Percentiles rank a stretch among this genome's conserved stretches.
These are phyloP conservation scores for Brevimyrus niger DNA, from an alignment of 2,113 vertebrate species.

Conservation along the genomic window DNA sequence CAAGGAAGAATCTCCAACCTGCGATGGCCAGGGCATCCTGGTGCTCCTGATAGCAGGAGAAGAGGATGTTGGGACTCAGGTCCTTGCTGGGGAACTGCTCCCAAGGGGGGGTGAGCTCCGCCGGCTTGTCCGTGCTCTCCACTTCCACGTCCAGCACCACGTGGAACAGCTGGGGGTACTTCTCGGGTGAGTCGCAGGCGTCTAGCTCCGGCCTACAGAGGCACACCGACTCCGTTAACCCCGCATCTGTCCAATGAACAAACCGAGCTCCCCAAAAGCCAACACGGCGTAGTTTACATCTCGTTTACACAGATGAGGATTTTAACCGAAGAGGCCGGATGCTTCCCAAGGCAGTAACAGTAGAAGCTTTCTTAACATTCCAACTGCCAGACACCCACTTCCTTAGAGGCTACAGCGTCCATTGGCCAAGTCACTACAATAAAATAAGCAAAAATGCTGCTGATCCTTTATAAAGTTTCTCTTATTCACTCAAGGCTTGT, in stretches of 20 bases:
- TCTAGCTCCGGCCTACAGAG: slow-evolving; percentile 80
- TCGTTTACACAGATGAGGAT: not conserved
- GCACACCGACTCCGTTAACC: too few relatives aligned
- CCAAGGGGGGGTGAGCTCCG: slow-evolving; percentile 91
- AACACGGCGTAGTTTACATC: not conserved
- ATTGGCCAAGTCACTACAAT: not conserved
- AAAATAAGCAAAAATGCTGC: not conserved
- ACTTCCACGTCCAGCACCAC: slow-evolving; percentile 85
- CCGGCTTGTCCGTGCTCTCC: slow-evolving; percentile 77
- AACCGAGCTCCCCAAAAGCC: not conserved
- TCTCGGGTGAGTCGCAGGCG: slow-evolving; percentile 91
- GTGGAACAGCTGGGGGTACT: slow-evolving; percentile 95
- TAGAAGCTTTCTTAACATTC: not conserved
- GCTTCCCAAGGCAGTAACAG: not conserved
- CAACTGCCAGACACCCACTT: not conserved
- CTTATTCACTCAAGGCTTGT: not conserved
- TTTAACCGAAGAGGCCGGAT: not conserved
- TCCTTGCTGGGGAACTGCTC: slow-evolving; percentile 92
- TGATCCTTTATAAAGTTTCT: too few relatives aligned
- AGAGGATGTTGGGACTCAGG: slow-evolving; percentile 82
- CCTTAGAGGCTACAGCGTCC: not conserved
- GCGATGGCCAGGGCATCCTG: slow-evolving; percentile 81
- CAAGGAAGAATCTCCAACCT: slow-evolving; percentile 51
- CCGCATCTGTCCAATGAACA: not conserved
- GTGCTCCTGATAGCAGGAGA: slow-evolving; percentile 91